Evolutionary conservation across 2,797 vertebrate genomes (phyloP).

Genomic region (Neosilurus mollespiculum): DNA sequence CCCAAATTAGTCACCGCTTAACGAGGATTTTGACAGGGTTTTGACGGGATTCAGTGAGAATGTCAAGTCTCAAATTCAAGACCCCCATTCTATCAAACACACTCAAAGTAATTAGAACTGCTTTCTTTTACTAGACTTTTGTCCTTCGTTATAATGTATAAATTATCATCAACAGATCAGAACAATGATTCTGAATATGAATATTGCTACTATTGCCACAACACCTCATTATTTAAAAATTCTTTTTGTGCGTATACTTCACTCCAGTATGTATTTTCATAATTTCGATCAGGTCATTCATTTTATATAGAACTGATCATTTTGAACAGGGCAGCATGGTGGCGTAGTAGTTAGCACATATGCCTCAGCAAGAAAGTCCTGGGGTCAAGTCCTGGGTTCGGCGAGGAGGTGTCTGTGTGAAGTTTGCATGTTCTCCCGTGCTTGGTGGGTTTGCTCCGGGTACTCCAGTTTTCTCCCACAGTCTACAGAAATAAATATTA

Average conservation of each 20-base stretch:
- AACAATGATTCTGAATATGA: not conserved
- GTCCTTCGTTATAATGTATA: conserved; percentile 76
- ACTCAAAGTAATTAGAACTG: conserved; percentile 82
- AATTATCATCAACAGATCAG: conserved; percentile 71
- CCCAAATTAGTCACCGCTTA: conserved; percentile 75
- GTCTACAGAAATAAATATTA: no score
- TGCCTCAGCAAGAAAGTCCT: no score
- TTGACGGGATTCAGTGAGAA: conserved; percentile 76
- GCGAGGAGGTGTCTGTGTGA: no score
- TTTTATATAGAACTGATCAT: not conserved
- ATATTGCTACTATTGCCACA: conserved; percentile 31
- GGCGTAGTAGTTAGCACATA: no score
- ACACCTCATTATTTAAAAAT: not conserved
- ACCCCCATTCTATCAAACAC: conserved; percentile 74
- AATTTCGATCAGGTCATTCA: not conserved
- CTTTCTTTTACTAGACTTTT: conserved; percentile 66
- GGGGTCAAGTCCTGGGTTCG: no score
- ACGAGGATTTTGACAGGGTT: conserved; percentile 76
- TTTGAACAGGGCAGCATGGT: not conserved
- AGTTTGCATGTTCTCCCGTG: no score
- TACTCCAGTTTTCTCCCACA: no score
- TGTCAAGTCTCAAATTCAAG: conserved; percentile 78
- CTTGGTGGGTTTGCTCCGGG: no score
- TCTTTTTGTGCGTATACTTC: not conserved
- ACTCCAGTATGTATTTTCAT: not conserved